Conservation (phyloP, 2,113 vertebrate genomes). For the Hymenochirus boettgeri region DNA sequence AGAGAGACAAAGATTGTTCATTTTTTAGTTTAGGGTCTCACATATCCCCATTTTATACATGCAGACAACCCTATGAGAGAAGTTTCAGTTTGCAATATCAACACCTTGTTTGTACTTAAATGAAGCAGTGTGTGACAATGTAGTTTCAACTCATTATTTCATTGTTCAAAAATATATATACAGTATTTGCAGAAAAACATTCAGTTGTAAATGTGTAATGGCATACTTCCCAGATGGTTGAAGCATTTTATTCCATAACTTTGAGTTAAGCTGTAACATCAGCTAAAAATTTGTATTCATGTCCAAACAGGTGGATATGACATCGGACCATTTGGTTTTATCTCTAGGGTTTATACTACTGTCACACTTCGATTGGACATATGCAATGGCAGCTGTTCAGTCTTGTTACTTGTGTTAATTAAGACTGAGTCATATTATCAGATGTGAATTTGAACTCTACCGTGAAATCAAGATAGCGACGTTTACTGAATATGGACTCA, state of each 20-base stretch:
- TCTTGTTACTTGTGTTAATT: conserved; percentile 27
- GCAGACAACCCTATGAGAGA: too few species aligned
- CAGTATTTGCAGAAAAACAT: background rate
- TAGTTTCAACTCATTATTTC: too few species aligned
- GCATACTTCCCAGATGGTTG: background rate
- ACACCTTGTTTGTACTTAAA: too few species aligned
- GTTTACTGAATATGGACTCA: background rate
- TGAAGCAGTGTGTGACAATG: too few species aligned
- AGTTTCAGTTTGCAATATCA: too few species aligned
- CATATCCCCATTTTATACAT: too few species aligned
- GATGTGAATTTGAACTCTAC: conserved; percentile 5
- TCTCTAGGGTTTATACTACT: conserved; percentile 14
- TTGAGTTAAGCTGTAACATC: background rate
- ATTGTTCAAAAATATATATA: too few species aligned
- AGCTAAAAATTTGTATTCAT: conserved; percentile 1
- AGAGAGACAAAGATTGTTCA: too few species aligned
- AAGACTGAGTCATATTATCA: conserved; percentile 19
- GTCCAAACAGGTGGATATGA: conserved; percentile 10
- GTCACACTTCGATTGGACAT: conserved; percentile 19
- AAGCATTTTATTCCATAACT: background rate
- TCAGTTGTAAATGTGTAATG: background rate
- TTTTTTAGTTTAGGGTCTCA: too few species aligned
- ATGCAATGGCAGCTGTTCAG: conserved; percentile 23
- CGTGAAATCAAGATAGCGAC: background rate
- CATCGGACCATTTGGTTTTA: background rate